A percentile compares a stretch with the other conserved stretches of the same genome.
These are phyloP conservation scores for Exephanes ischioxanthus DNA, from an alignment of 2,888 invertebrate genomes.

Conservation along the genomic window DNA sequence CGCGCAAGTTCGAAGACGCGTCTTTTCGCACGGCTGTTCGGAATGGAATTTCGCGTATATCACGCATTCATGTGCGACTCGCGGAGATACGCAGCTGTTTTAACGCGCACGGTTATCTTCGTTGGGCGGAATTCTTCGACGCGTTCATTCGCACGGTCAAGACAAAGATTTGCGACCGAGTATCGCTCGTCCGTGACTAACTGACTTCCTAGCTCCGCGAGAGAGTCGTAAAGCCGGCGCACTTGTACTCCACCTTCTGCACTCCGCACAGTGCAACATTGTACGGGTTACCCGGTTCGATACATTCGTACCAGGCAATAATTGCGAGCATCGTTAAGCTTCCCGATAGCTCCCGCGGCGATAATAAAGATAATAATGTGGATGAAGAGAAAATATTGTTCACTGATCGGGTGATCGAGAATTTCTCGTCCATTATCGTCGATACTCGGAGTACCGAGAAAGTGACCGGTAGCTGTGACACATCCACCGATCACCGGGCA, in stretches of 20 bases:
- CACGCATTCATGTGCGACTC: constrained; percentile 38
- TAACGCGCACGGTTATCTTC: background rate
- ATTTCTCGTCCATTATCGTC: constrained; percentile 1
- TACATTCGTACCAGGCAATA: background rate
- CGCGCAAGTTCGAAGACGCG: constrained; percentile 4
- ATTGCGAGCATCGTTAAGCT: background rate
- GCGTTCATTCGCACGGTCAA: constrained; percentile 38
- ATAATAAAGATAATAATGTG: background rate
- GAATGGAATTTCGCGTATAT: constrained; percentile 43
- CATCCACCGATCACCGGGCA: background rate
- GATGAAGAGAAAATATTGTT: background rate
- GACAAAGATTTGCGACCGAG: constrained; percentile 21
- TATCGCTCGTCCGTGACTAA: constrained; percentile 65
- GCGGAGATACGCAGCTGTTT: background rate
- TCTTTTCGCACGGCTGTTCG: constrained; percentile 22
- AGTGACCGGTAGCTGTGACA: background rate
- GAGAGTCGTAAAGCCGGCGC: background rate
- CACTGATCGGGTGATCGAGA: background rate
- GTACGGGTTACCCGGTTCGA: background rate
- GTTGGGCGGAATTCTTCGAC: constrained; percentile 26
- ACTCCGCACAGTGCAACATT: constrained; percentile 21
- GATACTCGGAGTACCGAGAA: constrained; percentile 23
- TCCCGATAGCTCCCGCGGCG: background rate
- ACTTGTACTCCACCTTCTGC: background rate
- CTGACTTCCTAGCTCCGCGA: constrained; percentile 38